Conservation (phyloP, 1,140 invertebrate species). For the Orius insidiosus region DNA sequence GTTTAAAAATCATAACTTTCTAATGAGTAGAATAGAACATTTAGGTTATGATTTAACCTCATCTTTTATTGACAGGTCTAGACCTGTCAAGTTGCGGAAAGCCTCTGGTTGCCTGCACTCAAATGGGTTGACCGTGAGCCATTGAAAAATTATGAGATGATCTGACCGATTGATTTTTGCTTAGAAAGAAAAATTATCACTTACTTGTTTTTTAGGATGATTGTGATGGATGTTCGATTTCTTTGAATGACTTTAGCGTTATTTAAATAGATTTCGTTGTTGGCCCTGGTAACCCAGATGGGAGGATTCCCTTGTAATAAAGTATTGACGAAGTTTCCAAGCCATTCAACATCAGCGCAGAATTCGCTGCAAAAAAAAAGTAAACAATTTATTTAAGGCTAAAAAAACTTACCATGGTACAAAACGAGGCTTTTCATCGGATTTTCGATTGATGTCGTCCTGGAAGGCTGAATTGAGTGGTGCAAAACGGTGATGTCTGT, state of each 20-base stretch:
- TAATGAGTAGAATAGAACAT: no score
- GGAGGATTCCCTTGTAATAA: slow-evolving; percentile 63
- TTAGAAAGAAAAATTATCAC: neutral
- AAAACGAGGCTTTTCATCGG: slow-evolving; percentile 44
- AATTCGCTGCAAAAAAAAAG: slow-evolving; percentile 39
- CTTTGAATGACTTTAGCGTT: slow-evolving; percentile 51
- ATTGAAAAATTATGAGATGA: slow-evolving; percentile 11
- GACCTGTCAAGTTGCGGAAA: no score
- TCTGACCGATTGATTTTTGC: no score
- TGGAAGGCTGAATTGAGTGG: slow-evolving; percentile 65
- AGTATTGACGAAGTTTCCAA: slow-evolving; percentile 45
- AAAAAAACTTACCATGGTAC: slow-evolving; percentile 58
- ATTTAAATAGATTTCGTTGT: slow-evolving; percentile 56
- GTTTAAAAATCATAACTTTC: no score
- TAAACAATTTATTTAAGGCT: slow-evolving; percentile 5
- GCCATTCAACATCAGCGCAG: slow-evolving; percentile 46
- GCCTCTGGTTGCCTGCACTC: no score
- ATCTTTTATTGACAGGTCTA: no score
- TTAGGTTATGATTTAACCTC: no score
- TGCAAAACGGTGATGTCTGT: slow-evolving; percentile 58
- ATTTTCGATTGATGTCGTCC: slow-evolving; percentile 30
- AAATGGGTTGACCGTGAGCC: no score
- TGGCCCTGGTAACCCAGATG: slow-evolving; percentile 52
- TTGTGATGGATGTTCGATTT: slow-evolving; percentile 49
- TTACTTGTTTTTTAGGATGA: slow-evolving; percentile 45